phyloP scores from a whole-genome alignment of 2,888 invertebrate species.

The Acronicta alni region DNA sequence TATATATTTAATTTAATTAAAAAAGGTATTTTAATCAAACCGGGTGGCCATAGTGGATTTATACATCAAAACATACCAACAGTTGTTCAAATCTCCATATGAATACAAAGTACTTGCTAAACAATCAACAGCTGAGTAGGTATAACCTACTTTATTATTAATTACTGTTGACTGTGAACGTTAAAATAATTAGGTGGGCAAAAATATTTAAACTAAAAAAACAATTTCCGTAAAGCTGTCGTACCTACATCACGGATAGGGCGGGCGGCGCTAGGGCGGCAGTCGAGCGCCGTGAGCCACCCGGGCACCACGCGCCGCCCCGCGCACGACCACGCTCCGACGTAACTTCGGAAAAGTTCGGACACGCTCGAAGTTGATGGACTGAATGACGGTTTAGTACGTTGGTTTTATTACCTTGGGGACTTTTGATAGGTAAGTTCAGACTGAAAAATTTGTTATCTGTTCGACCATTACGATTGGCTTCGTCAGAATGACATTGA shows the following conservation, averaged over 20 bases:
- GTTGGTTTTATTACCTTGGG: conserved; percentile 16
- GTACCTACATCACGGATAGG: conserved; percentile 12
- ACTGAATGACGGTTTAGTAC: conserved; percentile 12
- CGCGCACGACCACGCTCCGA: background rate
- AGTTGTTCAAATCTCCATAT: no score
- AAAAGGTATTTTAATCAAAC: no score
- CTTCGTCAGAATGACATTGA: background rate
- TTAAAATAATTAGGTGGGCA: conserved; percentile 10
- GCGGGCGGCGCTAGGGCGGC: conserved; percentile 46
- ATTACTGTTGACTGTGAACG: background rate
- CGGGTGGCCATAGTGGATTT: no score
- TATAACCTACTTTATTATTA: no score
- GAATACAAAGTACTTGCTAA: no score
- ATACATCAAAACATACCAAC: no score
- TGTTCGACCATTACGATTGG: background rate
- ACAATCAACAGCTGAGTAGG: no score
- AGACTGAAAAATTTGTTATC: background rate
- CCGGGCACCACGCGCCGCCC: conserved; percentile 39
- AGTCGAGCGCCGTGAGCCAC: conserved; percentile 55
- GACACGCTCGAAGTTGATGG: conserved; percentile 19
- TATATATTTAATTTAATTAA: no score
- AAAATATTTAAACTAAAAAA: conserved; percentile 6
- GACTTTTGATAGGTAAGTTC: conserved; percentile 34
- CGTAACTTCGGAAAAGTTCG: conserved; percentile 52
- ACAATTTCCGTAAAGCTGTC: conserved; percentile 5